These are phyloP conservation scores for Streptopelia turtur DNA, from an alignment of 2,797 vertebrate genomes.

Conservation along the genomic window DNA sequence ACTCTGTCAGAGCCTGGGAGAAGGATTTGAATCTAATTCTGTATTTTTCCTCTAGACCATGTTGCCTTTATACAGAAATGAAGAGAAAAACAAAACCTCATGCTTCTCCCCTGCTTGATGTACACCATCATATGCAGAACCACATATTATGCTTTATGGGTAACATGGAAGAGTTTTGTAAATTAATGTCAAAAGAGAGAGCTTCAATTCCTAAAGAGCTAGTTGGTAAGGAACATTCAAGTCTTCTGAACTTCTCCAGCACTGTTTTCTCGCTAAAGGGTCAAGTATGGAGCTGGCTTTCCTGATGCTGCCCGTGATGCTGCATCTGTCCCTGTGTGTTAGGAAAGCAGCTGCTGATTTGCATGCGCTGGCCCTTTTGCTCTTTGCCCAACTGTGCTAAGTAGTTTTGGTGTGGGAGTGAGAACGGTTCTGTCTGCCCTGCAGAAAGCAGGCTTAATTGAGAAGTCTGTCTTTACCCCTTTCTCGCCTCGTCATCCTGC, in stretches of 20 bases:
- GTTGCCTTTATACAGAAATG: background rate
- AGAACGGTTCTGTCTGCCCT: conserved; percentile 3
- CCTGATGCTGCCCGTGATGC: background rate
- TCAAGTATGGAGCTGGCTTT: background rate
- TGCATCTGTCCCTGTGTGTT: conserved; percentile 3
- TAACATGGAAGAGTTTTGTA: background rate
- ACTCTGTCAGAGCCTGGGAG: background rate
- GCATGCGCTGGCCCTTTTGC: background rate
- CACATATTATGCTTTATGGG: background rate
- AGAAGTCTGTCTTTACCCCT: background rate
- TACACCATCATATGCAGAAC: background rate
- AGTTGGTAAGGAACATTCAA: background rate
- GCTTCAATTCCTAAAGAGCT: background rate
- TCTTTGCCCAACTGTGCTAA: background rate
- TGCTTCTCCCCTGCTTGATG: background rate
- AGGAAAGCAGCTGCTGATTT: conserved; percentile 38
- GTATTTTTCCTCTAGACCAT: background rate
- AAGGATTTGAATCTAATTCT: background rate
- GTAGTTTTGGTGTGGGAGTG: conserved; percentile 4
- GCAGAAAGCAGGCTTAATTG: conserved; percentile 16
- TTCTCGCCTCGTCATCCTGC: conserved; percentile 1
- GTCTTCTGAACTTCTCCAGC: background rate
- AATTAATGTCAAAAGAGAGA: background rate
- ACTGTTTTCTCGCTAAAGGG: background rate
- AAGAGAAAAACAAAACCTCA: background rate